A percentile compares a stretch with the other conserved stretches of the same genome.
phyloP scores from a whole-genome alignment of 1,140 invertebrate genomes.

The Ganaspis sp. region DNA sequence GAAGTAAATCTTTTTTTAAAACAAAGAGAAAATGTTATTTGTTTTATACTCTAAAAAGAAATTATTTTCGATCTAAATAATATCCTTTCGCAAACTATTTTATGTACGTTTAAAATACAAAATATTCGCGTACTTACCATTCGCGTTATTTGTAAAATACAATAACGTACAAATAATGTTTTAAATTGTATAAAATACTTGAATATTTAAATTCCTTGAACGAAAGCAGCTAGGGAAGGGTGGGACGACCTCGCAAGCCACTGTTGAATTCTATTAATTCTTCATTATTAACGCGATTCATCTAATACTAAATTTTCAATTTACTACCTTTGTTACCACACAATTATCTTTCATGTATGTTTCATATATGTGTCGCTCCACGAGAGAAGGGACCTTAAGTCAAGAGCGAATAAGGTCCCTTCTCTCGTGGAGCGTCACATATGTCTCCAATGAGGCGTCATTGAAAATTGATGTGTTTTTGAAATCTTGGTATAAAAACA shows the following conservation, averaged over 20 bases:
- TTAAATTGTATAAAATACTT: neutral
- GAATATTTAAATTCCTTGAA: slow-evolving; percentile 29
- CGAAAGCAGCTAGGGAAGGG: slow-evolving; percentile 72
- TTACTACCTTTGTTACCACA: neutral
- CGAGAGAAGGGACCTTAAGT: too few species aligned
- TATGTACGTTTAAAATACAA: neutral
- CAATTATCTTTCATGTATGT: too few species aligned
- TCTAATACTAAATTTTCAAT: neutral
- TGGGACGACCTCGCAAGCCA: slow-evolving; percentile 37
- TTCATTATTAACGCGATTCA: neutral
- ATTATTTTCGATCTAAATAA: neutral
- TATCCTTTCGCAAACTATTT: neutral
- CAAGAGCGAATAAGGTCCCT: too few species aligned
- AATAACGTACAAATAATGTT: neutral
- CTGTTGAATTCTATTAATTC: neutral
- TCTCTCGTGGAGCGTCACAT: too few species aligned
- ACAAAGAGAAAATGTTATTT: neutral
- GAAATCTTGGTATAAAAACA: too few species aligned
- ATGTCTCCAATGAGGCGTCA: too few species aligned
- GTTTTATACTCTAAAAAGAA: too few species aligned
- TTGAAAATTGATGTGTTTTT: too few species aligned
- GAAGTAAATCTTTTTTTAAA: neutral
- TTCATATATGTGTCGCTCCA: too few species aligned
- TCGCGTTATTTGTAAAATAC: neutral
- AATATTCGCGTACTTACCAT: slow-evolving; percentile 35